phyloP scores from a whole-genome alignment of 2,888 invertebrate species.

The Andrena hattorfiana region DNA sequence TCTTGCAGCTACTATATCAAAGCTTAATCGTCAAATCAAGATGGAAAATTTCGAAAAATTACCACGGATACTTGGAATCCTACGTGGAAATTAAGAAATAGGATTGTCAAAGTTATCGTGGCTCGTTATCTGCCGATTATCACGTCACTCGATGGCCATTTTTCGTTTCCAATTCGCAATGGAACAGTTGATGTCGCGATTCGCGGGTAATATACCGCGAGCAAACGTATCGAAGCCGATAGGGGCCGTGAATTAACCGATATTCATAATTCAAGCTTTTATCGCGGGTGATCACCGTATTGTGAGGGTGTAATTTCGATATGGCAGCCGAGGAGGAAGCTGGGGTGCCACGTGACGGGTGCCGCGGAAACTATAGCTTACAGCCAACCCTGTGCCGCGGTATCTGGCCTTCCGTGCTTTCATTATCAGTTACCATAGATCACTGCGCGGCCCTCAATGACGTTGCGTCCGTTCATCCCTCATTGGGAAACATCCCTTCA shows the following conservation, averaged over 20 bases:
- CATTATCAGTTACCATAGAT: slow-evolving; percentile 84
- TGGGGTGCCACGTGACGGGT: slow-evolving; percentile 55
- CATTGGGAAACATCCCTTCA: slow-evolving; percentile 27
- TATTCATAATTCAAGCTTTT: slow-evolving; percentile 80
- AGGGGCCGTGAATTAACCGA: slow-evolving; percentile 70
- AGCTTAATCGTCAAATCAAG: not conserved
- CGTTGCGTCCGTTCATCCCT: slow-evolving; percentile 83
- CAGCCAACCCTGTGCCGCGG: slow-evolving; percentile 65
- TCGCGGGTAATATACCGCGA: not conserved
- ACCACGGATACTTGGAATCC: not conserved
- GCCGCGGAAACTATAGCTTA: slow-evolving; percentile 80
- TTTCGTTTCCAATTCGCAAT: not conserved
- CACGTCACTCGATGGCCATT: not conserved
- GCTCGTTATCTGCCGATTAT: slow-evolving; percentile 19
- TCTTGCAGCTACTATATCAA: not conserved
- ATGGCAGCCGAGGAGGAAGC: slow-evolving; percentile 38
- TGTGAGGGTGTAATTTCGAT: slow-evolving; percentile 72
- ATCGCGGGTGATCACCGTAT: slow-evolving; percentile 66
- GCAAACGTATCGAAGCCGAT: slow-evolving; percentile 47
- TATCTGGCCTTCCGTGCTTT: slow-evolving; percentile 81
- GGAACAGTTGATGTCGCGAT: not conserved
- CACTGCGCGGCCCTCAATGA: slow-evolving; percentile 78
- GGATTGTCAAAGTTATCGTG: not conserved
- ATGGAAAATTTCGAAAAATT: slow-evolving; percentile 6
- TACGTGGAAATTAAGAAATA: slow-evolving; percentile 14